These are phyloP conservation scores for Whitmania pigra DNA, from an alignment of 1,140 invertebrate genomes.

Conservation along the genomic window DNA sequence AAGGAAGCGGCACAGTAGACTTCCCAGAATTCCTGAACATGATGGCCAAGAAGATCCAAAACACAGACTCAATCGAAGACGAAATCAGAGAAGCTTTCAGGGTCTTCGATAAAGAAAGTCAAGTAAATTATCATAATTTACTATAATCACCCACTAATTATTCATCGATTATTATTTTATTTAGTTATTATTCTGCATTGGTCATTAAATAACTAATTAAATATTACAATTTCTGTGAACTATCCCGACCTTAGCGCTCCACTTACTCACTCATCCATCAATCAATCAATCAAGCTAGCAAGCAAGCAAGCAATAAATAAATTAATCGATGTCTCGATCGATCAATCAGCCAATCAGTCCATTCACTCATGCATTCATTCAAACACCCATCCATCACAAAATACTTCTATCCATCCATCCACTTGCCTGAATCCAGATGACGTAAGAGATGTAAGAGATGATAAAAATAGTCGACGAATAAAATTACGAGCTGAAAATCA, in stretches of 20 bases:
- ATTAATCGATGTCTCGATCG: neutral
- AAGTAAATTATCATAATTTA: neutral
- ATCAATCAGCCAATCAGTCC: neutral
- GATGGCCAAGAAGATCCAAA: conserved; percentile 99
- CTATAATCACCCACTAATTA: no score
- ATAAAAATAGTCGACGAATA: no score
- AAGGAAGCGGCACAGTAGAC: conserved; percentile 96
- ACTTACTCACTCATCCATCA: no score
- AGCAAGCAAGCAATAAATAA: no score
- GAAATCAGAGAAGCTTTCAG: conserved; percentile 96
- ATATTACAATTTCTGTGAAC: no score
- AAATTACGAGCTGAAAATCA: no score
- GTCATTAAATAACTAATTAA: no score
- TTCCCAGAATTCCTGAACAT: conserved; percentile 96
- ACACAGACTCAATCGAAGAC: conserved; percentile 85
- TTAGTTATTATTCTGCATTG: no score
- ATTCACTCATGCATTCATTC: neutral
- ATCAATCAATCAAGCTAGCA: neutral
- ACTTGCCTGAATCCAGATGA: no score
- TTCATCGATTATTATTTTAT: no score
- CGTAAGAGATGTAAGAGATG: no score
- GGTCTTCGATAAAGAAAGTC: conserved; percentile 77
- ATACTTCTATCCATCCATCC: neutral
- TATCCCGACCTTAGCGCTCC: no score
- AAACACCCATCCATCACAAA: neutral